phyloP scores from a whole-genome alignment of 1,140 invertebrate species.

The Lepidurus apus region DNA sequence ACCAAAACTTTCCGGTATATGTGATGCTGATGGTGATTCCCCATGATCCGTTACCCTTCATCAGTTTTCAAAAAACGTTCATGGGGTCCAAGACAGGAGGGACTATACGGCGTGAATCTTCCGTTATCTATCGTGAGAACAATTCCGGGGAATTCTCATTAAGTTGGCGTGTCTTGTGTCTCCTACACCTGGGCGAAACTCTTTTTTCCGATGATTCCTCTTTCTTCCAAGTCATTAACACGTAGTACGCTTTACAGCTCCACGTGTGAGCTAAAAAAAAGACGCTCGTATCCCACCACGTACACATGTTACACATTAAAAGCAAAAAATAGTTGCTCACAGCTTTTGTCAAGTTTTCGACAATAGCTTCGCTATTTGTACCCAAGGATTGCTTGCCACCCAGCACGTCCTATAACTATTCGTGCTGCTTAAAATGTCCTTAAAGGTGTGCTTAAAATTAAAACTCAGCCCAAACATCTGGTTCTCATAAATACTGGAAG shows the following conservation, averaged over 20 bases:
- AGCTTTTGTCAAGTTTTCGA: conserved; percentile 19
- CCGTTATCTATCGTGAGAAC: neutral
- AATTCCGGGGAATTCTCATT: neutral
- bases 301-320: conserved; percentile 10
- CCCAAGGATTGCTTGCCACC: neutral
- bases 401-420: neutral
- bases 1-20: neutral
- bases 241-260: conserved; percentile 9
- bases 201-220: neutral
- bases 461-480: neutral
- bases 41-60: neutral
- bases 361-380: conserved; percentile 19
- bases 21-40: neutral
- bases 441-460: neutral
- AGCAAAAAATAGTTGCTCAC: neutral
- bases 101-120: neutral
- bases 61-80: neutral
- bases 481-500: conserved; percentile 13
- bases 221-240: neutral
- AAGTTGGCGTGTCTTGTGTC: neutral
- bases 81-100: neutral
- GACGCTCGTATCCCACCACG: neutral
- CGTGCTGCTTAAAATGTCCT: conserved; percentile 13
- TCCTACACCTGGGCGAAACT: neutral
- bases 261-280: neutral